Evolutionary conservation across 2,113 vertebrate genomes (phyloP), one percentile per base, ranked within the genome.

Genomic region (Paraplagusia blochii): DNA sequence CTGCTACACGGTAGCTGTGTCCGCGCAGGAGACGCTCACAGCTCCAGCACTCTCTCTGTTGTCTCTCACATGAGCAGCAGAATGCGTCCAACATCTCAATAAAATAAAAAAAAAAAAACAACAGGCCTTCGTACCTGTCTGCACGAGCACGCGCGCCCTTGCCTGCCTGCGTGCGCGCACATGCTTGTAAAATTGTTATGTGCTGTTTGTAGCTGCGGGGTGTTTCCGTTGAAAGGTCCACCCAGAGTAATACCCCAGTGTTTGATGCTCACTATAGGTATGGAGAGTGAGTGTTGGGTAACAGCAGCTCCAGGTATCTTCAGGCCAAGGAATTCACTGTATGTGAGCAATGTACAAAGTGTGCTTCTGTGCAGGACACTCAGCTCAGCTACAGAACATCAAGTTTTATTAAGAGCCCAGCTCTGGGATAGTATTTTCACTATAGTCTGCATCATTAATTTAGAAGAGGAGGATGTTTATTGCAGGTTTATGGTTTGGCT

Each of bases 81-180:
- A 69, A 63, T 63, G 76, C 80, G 59, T 70, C 77, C 73, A 85
- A 85, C 67, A 75, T 85, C 61, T 87, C 68, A 74, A 73, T 85
- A 65, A 83, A 85, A 81, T 81, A 29, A 29, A 74, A 73, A 84
- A 65, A 83, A 85, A 81, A 83, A 29, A 29, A 73, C 74, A 79
- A 72, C 73, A 78, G 48, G 62, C 53, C 19, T 68, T 61, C 51
- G 66, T 46, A 85, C 22, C 22, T 29, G 22, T 29, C 22, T 29
- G 22, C 83, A 68, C 76, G 55, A 10, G 57, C 64, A 79, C 53
- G 71, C 78, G 40, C 48, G 59, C 17, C 7, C 53, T 49, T 45
- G 60, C 60, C 34, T 62, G 60, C 39, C 42, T 56, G 48, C 44
- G 53, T 55, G 56, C 61, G 51, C 36, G 36, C 33, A 22, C 47